Conservation (phyloP, 2,797 vertebrate species). For the Micromesistius poutassou region DNA sequence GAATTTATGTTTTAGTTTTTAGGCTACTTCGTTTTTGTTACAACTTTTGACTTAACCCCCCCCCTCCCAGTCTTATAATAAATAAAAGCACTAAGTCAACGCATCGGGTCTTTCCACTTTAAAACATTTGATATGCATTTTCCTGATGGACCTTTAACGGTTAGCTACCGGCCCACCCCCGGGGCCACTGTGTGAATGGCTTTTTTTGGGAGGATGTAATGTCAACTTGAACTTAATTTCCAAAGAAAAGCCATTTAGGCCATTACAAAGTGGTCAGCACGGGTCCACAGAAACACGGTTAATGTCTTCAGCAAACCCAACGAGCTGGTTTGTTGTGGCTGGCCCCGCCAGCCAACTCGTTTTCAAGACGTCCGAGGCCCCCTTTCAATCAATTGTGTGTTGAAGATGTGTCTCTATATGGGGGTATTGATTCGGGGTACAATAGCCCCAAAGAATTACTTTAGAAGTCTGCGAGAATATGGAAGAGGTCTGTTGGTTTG, state of each 20-base stretch:
- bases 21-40: neutral
- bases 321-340: constrained; percentile 16
- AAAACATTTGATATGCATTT: neutral
- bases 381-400: constrained; percentile 31
- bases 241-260: neutral
- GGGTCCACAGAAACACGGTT: neutral
- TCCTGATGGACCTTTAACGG: neutral
- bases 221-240: neutral
- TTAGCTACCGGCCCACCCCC: neutral
- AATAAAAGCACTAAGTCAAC: neutral
- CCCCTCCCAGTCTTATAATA: neutral
- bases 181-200: neutral
- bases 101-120: neutral
- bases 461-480: constrained; percentile 35
- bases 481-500: constrained; percentile 38
- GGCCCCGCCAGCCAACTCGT: constrained; percentile 7
- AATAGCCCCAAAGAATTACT: constrained; percentile 31
- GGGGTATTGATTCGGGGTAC: constrained; percentile 31
- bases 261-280: neutral
- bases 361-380: constrained; percentile 16
- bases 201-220: neutral
- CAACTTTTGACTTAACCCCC: neutral
- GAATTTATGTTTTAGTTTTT: neutral
- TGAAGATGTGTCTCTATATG: constrained; percentile 31
- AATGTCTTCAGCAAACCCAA: constrained; percentile 13